Evolutionary conservation across 2,888 invertebrate species (phyloP).

Genomic region (Phyto melanocephala): DNA sequence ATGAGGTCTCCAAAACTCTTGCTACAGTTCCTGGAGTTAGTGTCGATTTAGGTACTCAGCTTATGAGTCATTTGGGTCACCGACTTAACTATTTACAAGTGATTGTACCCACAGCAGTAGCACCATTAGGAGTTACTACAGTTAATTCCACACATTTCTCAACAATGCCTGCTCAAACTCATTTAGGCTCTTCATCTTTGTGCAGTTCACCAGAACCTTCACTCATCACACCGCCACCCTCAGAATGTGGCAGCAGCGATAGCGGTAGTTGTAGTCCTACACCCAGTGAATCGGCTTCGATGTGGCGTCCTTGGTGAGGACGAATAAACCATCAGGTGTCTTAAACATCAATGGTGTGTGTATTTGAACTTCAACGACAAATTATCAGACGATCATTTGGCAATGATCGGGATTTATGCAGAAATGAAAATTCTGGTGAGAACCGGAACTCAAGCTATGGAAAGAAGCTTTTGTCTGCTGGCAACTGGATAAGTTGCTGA

Average conservation of each 20-base stretch:
- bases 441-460: neutral
- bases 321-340: conserved; percentile 33
- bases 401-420: neutral
- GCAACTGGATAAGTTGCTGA: conserved; percentile 59
- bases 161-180: conserved; percentile 58
- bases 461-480: neutral
- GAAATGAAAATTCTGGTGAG: neutral
- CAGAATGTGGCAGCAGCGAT: conserved; percentile 77
- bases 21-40: conserved; percentile 93
- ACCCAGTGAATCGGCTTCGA: conserved; percentile 75
- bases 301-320: conserved; percentile 78
- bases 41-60: conserved; percentile 90
- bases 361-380: conserved; percentile 31
- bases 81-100: conserved; percentile 83
- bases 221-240: conserved; percentile 77
- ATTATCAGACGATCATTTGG: conserved; percentile 4
- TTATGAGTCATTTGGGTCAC: conserved; percentile 94
- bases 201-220: conserved; percentile 66
- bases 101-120: conserved; percentile 75
- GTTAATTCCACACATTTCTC: conserved; percentile 53
- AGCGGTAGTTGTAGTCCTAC: conserved; percentile 77
- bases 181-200: conserved; percentile 47
- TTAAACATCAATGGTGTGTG: conserved; percentile 18
- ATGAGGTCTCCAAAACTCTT: conserved; percentile 91
- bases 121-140: conserved; percentile 52